Conservation (phyloP, 2,113 vertebrate species). For the Bostrychus sinensis region DNA sequence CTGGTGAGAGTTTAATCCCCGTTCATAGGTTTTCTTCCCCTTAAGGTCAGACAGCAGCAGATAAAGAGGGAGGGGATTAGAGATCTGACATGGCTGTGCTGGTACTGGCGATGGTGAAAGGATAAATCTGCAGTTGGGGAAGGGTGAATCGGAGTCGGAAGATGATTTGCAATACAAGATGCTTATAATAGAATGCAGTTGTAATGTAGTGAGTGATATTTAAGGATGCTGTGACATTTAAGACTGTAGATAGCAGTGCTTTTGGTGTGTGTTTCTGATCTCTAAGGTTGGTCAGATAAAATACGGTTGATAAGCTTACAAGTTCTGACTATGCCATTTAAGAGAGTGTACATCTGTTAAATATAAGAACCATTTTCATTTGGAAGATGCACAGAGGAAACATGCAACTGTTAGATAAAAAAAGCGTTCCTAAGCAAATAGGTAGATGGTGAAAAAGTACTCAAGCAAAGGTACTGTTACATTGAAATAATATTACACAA, state of each 20-base stretch:
- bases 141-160: conserved; percentile 2
- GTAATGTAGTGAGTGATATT: conserved; percentile 20
- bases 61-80: conserved; percentile 53
- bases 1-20: conserved; percentile 56
- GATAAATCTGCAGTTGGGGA: conserved; percentile 11
- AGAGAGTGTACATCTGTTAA: too few relatives aligned
- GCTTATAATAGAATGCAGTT: conserved; percentile 8
- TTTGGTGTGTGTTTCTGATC: conserved; percentile 11
- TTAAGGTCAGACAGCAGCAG: conserved; percentile 40
- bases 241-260: conserved; percentile 21
- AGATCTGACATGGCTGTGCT: conserved; percentile 30
- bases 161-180: background rate
- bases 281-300: conserved; percentile 19
- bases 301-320: conserved; percentile 24
- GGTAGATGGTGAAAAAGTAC: too few relatives aligned
- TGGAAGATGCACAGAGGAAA: background rate
- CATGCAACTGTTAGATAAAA: too few relatives aligned
- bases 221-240: conserved; percentile 20
- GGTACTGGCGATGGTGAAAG: conserved; percentile 11
- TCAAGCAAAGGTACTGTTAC: too few relatives aligned
- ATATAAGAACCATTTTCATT: background rate
- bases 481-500: too few relatives aligned
- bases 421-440: too few relatives aligned
- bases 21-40: conserved; percentile 45
- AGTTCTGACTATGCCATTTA: conserved; percentile 14